Conservation (phyloP, 1,140 invertebrate genomes). For the Anastatus disparis region DNA sequence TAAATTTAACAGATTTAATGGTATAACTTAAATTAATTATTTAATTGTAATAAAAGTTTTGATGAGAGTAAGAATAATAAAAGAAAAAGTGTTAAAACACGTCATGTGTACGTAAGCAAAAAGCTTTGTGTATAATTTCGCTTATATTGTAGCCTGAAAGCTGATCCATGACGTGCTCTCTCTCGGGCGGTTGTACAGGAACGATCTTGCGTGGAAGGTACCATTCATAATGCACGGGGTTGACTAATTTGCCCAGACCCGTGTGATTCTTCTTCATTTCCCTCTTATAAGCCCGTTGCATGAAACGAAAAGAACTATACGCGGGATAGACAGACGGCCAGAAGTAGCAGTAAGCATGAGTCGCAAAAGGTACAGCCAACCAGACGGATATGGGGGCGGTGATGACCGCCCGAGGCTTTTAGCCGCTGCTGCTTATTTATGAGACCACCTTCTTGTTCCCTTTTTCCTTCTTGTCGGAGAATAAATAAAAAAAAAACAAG, state of each 20-base stretch:
- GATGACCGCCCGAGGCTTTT: conserved; percentile 58
- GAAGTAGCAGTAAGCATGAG: conserved; percentile 42
- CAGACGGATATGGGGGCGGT: conserved; percentile 54
- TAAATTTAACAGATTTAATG: too few relatives aligned
- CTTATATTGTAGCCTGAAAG: conserved; percentile 48
- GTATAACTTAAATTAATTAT: too few relatives aligned
- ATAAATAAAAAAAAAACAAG: too few relatives aligned
- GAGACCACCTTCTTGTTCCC: conserved; percentile 35
- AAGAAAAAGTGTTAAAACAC: too few relatives aligned
- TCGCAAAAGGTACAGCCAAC: conserved; percentile 34
- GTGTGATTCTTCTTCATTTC: conserved; percentile 32
- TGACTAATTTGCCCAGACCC: conserved; percentile 57
- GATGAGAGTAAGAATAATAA: too few relatives aligned
- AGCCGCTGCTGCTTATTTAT: conserved; percentile 54
- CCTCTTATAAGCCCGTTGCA: too few relatives aligned
- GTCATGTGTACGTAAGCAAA: not conserved
- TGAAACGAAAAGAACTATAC: too few relatives aligned
- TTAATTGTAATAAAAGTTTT: too few relatives aligned
- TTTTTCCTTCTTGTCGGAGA: conserved; percentile 8
- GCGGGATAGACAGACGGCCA: too few relatives aligned
- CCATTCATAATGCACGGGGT: conserved; percentile 52
- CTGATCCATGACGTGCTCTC: conserved; percentile 44
- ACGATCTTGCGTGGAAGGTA: conserved; percentile 37
- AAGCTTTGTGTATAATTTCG: conserved; percentile 50
- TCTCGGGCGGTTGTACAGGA: not conserved